These are phyloP conservation scores for Nyctereutes procyonoides DNA, from an alignment of 2,113 vertebrate species.

Conservation along the genomic window DNA sequence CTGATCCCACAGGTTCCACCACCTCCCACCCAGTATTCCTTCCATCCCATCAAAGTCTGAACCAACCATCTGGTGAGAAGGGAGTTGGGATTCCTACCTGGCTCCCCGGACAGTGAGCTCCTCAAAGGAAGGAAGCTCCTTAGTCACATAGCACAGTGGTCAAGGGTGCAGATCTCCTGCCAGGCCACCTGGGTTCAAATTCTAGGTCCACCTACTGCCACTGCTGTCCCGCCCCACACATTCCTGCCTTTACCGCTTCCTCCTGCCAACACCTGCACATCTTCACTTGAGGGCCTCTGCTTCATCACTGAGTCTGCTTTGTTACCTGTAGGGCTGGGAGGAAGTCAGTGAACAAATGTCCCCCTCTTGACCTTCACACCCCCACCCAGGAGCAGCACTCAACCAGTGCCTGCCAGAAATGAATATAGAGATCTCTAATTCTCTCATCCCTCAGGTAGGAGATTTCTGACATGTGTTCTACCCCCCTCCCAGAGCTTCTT, in stretches of 20 bases:
- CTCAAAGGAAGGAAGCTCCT: neutral
- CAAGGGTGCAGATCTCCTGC: neutral
- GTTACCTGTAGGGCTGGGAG: neutral
- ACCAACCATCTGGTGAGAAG: neutral
- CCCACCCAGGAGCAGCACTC: neutral
- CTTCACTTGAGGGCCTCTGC: neutral
- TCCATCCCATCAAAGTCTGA: neutral
- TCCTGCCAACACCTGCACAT: neutral
- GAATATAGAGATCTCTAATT: neutral
- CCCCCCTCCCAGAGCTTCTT: neutral
- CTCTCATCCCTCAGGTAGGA: neutral
- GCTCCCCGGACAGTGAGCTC: neutral
- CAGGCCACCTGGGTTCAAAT: neutral
- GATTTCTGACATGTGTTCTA: neutral
- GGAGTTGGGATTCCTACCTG: neutral
- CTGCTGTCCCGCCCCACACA: neutral
- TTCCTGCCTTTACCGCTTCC: neutral
- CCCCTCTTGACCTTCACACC: neutral
- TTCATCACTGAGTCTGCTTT: neutral
- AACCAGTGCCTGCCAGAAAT: neutral
- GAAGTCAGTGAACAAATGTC: neutral
- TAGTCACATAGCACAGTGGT: neutral
- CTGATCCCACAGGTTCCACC: neutral
- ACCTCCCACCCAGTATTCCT: neutral
- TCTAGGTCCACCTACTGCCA: neutral